These are phyloP conservation scores for Sarcophaga bullata DNA, from an alignment of 1,140 invertebrate genomes.

Conservation along the genomic window DNA sequence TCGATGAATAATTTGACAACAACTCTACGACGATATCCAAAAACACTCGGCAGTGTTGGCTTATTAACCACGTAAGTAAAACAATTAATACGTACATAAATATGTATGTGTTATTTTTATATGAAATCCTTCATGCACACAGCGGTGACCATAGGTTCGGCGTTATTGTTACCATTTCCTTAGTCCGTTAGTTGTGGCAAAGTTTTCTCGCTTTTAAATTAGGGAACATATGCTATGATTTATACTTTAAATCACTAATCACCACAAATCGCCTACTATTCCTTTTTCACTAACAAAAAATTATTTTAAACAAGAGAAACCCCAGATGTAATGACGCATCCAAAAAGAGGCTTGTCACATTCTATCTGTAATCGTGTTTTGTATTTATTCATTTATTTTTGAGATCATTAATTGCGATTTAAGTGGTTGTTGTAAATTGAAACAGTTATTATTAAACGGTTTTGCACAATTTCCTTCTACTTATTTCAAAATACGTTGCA, in stretches of 20 bases:
- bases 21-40: conserved; percentile 58
- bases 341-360: not conserved
- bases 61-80: conserved; percentile 60
- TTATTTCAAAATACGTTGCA: too few species aligned
- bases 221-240: not conserved
- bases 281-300: not conserved
- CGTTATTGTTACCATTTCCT: too few species aligned
- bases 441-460: too few species aligned
- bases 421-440: not conserved
- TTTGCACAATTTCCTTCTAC: too few species aligned
- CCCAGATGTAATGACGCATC: not conserved
- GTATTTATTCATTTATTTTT: not conserved
- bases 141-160: too few species aligned
- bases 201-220: too few species aligned
- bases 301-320: not conserved
- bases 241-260: not conserved
- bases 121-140: too few species aligned
- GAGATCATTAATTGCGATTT: not conserved
- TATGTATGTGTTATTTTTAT: not conserved
- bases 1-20: conserved; percentile 43
- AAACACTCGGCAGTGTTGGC: conserved; percentile 58
- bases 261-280: not conserved
- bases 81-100: not conserved
- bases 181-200: too few species aligned
- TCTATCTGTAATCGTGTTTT: not conserved